These are phyloP conservation scores for Dipus sagitta DNA, from an alignment of 2,797 vertebrate genomes.

Conservation along the genomic window DNA sequence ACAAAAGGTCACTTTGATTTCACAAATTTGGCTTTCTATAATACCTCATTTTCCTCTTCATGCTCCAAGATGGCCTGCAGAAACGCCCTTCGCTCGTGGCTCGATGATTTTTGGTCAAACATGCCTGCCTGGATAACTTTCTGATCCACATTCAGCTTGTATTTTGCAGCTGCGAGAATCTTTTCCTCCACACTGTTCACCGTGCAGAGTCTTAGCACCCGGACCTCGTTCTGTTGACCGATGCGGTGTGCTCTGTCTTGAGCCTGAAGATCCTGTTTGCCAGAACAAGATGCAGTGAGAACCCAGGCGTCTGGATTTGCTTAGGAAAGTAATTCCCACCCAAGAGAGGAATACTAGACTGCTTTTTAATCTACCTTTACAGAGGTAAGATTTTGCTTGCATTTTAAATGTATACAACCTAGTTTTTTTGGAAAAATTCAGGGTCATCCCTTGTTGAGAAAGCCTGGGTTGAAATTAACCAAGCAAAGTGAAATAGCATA, in stretches of 20 bases:
- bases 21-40: not conserved
- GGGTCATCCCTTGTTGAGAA: not conserved
- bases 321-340: not conserved
- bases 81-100: conserved; percentile 96
- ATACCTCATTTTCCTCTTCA: conserved; percentile 98
- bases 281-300: not conserved
- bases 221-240: conserved; percentile 97
- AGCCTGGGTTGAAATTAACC: conserved; percentile 14
- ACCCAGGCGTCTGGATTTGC: not conserved
- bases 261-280: conserved; percentile 95
- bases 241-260: conserved; percentile 98
- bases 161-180: conserved; percentile 97
- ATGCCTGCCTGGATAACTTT: conserved; percentile 99
- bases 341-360: not conserved
- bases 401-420: not conserved
- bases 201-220: conserved; percentile 95
- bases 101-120: conserved; percentile 99
- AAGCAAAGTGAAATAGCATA: not conserved
- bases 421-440: conserved; percentile 42
- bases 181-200: conserved; percentile 99
- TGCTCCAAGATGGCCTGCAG: conserved; percentile 97
- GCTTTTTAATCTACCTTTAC: not conserved
- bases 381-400: not conserved
- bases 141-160: conserved; percentile 98
- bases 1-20: conserved; percentile 42